A percentile compares a stretch with the other conserved stretches of the same genome.
Conservation (phyloP, 2,113 vertebrate species). For the Sturnira hondurensis region DNA sequence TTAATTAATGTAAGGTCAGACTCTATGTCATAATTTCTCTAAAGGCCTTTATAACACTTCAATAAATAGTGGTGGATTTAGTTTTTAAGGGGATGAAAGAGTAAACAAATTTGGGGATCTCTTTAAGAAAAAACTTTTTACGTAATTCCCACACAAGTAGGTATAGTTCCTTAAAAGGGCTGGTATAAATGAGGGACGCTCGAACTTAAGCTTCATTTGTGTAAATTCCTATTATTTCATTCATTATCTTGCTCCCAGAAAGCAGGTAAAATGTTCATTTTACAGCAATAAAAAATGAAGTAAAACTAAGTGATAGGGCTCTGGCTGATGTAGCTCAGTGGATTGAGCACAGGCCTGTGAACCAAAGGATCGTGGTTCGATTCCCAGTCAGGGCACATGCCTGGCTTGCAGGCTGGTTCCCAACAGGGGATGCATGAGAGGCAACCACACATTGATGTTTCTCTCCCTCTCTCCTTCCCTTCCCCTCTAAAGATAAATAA, state of each 20-base stretch:
- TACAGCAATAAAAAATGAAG: accelerated
- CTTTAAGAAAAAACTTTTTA: not conserved
- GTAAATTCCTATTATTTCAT: slow-evolving; percentile 19
- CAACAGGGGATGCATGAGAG: too few species aligned
- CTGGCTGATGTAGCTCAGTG: too few species aligned
- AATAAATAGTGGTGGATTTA: not conserved
- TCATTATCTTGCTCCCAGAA: not conserved
- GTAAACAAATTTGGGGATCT: not conserved
- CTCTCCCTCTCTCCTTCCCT: too few species aligned
- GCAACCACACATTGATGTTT: too few species aligned
- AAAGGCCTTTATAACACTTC: not conserved
- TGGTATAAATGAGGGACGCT: not conserved
- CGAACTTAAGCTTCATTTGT: not conserved
- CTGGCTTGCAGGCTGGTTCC: too few species aligned
- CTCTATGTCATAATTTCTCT: not conserved
- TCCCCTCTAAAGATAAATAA: too few species aligned
- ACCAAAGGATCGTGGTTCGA: too few species aligned
- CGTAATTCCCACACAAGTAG: not conserved
- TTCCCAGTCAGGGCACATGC: too few species aligned
- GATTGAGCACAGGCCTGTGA: too few species aligned
- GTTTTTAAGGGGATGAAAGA: not conserved
- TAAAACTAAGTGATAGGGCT: not conserved
- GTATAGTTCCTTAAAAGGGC: not conserved
- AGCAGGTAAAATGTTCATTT: not conserved
- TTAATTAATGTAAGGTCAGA: not conserved